A percentile compares a stretch with the other conserved stretches of the same genome.
Conservation (phyloP, 2,888 invertebrate genomes). For the Polydrusus cervinus region DNA sequence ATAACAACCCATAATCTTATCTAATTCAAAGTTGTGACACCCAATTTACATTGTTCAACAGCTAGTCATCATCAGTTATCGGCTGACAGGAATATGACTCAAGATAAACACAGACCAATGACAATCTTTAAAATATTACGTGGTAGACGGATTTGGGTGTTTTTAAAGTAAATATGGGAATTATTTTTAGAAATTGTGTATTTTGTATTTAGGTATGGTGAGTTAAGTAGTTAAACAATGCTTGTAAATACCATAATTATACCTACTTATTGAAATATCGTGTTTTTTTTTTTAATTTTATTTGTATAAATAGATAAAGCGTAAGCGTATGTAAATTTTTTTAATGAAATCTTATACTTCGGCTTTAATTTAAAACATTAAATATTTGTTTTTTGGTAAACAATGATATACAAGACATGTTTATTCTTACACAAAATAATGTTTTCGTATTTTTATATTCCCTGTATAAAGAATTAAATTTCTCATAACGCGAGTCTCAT, state of each 20-base stretch:
- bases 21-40: slow-evolving; percentile 20
- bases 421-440: too few relatives aligned
- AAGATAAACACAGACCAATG: slow-evolving; percentile 43
- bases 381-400: too few relatives aligned
- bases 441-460: too few relatives aligned
- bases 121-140: slow-evolving; percentile 5
- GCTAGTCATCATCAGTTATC: slow-evolving; percentile 38
- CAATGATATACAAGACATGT: too few relatives aligned
- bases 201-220: slow-evolving; percentile 9
- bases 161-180: slow-evolving; percentile 18
- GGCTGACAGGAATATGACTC: slow-evolving; percentile 28
- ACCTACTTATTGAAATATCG: slow-evolving; percentile 28
- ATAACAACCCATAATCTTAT: slow-evolving; percentile 23
- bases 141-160: slow-evolving; percentile 14
- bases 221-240: slow-evolving; percentile 36
- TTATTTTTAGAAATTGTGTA: slow-evolving; percentile 31
- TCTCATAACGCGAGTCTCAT: too few relatives aligned
- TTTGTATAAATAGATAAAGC: neutral
- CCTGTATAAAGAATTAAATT: too few relatives aligned
- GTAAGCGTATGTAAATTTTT: too few relatives aligned
- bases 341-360: too few relatives aligned
- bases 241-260: slow-evolving; percentile 33
- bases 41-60: slow-evolving; percentile 20
- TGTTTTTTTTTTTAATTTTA: neutral
- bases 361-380: too few relatives aligned